phyloP scores from a whole-genome alignment of 2,113 vertebrate genomes.

The Cathartes aura region DNA sequence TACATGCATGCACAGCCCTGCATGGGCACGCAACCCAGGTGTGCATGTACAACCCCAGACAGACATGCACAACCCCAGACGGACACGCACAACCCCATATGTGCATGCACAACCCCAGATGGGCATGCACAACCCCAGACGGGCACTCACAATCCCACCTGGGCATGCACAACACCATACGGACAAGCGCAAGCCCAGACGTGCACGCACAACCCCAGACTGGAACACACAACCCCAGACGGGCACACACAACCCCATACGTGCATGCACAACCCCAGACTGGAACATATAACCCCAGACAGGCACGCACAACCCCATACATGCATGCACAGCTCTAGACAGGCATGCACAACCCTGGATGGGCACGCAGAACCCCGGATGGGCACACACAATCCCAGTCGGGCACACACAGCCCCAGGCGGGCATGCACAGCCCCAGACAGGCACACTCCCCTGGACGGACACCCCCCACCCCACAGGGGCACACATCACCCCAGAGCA shows the following conservation, averaged over 20 bases:
- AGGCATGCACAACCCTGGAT: accelerated
- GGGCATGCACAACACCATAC: not conserved
- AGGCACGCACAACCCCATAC: accelerated
- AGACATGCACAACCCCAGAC: not conserved
- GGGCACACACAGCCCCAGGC: accelerated
- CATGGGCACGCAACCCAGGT: not conserved
- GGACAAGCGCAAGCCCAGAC: too few relatives aligned
- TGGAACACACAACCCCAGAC: accelerated
- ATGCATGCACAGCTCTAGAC: accelerated
- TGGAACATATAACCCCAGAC: accelerated
- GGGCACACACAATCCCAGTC: accelerated
- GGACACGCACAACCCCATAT: not conserved
- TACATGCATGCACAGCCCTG: accelerated
- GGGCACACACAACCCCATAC: not conserved
- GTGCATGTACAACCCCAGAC: not conserved
- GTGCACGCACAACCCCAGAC: not conserved
- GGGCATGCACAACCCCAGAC: not conserved
- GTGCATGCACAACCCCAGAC: not conserved
- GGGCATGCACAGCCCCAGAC: not conserved
- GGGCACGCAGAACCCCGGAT: accelerated
- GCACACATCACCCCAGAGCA: not conserved
- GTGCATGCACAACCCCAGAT: too few relatives aligned
- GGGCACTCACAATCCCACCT: too few relatives aligned
- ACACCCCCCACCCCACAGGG: accelerated
- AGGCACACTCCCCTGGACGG: accelerated